Evolutionary conservation across 2,888 invertebrate genomes (phyloP).

Genomic region (Dioctria linearis): DNA sequence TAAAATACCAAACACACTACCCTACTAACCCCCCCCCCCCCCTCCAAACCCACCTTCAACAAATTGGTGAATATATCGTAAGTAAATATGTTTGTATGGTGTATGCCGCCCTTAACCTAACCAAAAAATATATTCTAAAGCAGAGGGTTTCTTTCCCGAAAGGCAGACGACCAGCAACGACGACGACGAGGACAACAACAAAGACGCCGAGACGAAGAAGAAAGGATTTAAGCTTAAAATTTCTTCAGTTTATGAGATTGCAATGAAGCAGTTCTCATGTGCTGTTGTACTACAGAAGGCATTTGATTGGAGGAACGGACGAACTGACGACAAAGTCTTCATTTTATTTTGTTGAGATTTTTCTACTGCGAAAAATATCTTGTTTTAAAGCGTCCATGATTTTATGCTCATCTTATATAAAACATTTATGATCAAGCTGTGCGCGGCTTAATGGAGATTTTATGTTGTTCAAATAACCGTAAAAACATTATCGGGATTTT

Average conservation of each 20-base stretch:
- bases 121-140: neutral
- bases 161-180: too few species aligned
- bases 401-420: neutral
- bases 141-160: neutral
- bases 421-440: neutral
- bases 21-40: neutral
- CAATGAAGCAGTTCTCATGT: conserved; percentile 24
- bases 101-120: neutral
- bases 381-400: conserved; percentile 3
- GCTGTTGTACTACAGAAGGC: neutral
- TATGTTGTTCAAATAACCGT: conserved; percentile 4
- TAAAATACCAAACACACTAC: conserved; percentile 11
- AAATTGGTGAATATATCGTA: too few species aligned
- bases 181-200: too few species aligned
- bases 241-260: conserved; percentile 32
- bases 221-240: conserved; percentile 37
- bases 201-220: neutral
- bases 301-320: neutral
- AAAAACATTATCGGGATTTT: conserved; percentile 25
- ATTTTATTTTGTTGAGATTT: neutral
- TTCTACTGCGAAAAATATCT: neutral
- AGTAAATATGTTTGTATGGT: neutral
- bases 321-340: too few species aligned
- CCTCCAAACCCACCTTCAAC: too few species aligned
- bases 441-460: neutral